These are phyloP conservation scores for Pterobdella sp. DNA, from an alignment of 2,888 invertebrate genomes.

Conservation along the genomic window DNA sequence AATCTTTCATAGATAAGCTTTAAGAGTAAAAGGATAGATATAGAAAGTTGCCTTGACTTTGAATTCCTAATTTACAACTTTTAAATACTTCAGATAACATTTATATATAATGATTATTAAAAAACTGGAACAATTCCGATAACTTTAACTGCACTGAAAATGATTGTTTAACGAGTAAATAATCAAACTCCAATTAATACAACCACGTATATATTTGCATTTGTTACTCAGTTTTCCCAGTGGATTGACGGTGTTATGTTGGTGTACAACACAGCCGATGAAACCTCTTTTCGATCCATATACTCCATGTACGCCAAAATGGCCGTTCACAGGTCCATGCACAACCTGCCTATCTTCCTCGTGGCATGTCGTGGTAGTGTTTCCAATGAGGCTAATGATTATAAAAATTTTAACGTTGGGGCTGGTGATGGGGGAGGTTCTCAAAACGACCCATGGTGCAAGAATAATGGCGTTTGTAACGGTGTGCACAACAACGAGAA, in stretches of 20 bases:
- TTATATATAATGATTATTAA: too few species aligned
- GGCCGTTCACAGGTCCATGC: conserved; percentile 72
- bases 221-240: conserved; percentile 72
- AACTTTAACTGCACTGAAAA: too few species aligned
- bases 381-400: neutral
- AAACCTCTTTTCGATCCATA: conserved; percentile 88
- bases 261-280: conserved; percentile 94
- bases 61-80: too few species aligned
- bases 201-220: too few species aligned
- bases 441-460: neutral
- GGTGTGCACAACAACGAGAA: conserved; percentile 18
- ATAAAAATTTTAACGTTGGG: neutral
- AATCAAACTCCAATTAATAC: too few species aligned
- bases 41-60: too few species aligned
- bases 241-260: conserved; percentile 99
- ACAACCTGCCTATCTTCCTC: conserved; percentile 64
- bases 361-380: conserved; percentile 14
- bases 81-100: too few species aligned
- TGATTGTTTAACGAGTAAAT: too few species aligned
- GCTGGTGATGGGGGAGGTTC: neutral
- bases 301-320: conserved; percentile 92
- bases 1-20: too few species aligned
- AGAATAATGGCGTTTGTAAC: neutral
- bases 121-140: too few species aligned
- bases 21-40: too few species aligned